Conservation (phyloP, 2,888 invertebrate genomes). For the Dendrolimus houi region DNA sequence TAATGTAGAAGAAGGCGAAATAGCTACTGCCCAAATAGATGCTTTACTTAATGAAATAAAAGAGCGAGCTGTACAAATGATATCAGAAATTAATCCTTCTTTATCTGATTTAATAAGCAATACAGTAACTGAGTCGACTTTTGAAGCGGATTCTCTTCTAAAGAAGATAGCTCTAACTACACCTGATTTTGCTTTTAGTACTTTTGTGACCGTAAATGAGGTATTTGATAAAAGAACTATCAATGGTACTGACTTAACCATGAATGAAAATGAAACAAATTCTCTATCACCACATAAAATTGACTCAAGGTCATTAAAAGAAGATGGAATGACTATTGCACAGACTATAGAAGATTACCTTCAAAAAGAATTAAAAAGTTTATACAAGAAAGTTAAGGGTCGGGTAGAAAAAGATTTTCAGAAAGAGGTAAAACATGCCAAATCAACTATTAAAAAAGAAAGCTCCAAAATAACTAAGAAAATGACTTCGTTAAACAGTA, state of each 20-base stretch:
- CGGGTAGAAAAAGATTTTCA: constrained; percentile 26
- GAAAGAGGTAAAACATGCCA: constrained; percentile 21
- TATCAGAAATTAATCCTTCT: constrained; percentile 26
- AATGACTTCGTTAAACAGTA: constrained; percentile 3
- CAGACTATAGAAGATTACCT: constrained; percentile 29
- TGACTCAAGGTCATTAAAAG: constrained; percentile 24
- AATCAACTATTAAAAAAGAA: constrained; percentile 17
- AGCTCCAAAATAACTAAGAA: constrained; percentile 5
- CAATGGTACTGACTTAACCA: constrained; percentile 3
- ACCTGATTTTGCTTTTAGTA: constrained; percentile 11
- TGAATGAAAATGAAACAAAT: constrained; percentile 6
- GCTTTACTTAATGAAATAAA: constrained; percentile 40
- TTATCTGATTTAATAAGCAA: constrained; percentile 28
- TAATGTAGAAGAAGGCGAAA: background rate
- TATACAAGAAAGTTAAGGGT: constrained; percentile 33
- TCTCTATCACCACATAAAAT: constrained; percentile 15
- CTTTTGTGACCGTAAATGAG: constrained; percentile 13
- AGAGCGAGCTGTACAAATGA: constrained; percentile 29
- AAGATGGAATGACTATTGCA: constrained; percentile 25
- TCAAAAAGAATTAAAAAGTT: constrained; percentile 31
- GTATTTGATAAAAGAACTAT: constrained; percentile 12
- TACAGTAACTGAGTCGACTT: constrained; percentile 33
- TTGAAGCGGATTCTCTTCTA: constrained; percentile 22
- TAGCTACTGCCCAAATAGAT: constrained; percentile 36
- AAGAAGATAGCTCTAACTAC: constrained; percentile 11